phyloP scores from a whole-genome alignment of 2,888 invertebrate genomes.

The Stenotaenia linearis region DNA sequence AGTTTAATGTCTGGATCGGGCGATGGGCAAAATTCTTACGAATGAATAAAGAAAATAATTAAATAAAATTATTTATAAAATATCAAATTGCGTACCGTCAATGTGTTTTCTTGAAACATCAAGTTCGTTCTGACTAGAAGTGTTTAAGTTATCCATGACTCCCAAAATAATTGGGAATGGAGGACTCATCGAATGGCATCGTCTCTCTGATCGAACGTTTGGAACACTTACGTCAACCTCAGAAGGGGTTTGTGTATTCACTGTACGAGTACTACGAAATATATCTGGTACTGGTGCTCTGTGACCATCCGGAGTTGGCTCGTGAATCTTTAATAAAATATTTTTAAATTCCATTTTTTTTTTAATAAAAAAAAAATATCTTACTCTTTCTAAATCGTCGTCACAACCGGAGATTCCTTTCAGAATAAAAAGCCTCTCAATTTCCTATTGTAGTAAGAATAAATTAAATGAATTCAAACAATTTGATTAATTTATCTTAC shows the following conservation, averaged over 20 bases:
- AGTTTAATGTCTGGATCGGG: conserved; percentile 41
- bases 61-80: not conserved
- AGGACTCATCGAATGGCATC: conserved; percentile 60
- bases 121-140: conserved; percentile 53
- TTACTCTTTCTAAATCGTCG: conserved; percentile 59
- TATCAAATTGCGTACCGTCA: not conserved
- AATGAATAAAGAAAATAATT: not conserved
- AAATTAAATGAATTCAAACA: not conserved
- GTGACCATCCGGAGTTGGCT: conserved; percentile 77
- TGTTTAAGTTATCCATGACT: conserved; percentile 57
- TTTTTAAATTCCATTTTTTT: not conserved
- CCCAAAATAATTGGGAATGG: conserved; percentile 53
- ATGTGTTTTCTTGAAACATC: conserved; percentile 24
- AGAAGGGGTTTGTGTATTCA: conserved; percentile 79
- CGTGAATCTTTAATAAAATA: conserved; percentile 45
- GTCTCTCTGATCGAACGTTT: conserved; percentile 39
- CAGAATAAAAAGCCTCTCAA: conserved; percentile 66
- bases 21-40: conserved; percentile 37
- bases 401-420: conserved; percentile 48
- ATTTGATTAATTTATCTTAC: conserved; percentile 44
- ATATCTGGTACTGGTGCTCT: conserved; percentile 75
- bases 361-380: not conserved
- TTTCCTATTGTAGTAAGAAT: conserved; percentile 51
- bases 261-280: conserved; percentile 62
- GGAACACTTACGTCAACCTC: conserved; percentile 39